Evolutionary conservation across 2,888 invertebrate species (phyloP).

Genomic region (Belgica antarctica): DNA sequence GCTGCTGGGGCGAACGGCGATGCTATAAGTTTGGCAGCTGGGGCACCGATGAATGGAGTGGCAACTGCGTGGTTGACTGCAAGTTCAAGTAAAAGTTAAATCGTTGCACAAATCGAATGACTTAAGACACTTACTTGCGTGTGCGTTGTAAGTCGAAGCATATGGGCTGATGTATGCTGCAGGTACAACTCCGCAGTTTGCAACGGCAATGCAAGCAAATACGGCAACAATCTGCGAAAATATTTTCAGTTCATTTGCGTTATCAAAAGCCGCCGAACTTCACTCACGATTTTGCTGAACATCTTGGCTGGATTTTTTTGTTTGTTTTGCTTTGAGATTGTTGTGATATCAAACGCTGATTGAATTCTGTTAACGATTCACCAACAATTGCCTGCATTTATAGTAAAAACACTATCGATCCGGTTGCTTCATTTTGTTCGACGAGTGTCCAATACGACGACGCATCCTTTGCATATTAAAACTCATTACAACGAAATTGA

Average conservation of each 20-base stretch:
- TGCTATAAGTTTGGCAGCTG: conserved; percentile 25
- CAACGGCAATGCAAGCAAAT: conserved; percentile 2
- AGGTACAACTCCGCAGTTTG: conserved; percentile 24
- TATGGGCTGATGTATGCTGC: conserved; percentile 22
- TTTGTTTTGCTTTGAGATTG: not conserved
- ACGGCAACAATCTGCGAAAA: conserved; percentile 19
- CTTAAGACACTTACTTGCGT: not conserved
- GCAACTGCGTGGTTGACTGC: conserved; percentile 39
- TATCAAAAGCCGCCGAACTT: not conserved
- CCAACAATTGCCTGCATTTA: not conserved
- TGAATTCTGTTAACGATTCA: conserved; percentile 6
- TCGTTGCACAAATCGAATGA: not conserved
- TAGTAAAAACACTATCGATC: not conserved
- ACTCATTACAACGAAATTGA: conserved; percentile 12
- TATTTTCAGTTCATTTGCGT: not conserved
- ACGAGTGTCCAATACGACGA: not conserved
- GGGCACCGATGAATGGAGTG: conserved; percentile 29
- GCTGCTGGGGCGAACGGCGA: not conserved
- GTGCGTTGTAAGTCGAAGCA: conserved; percentile 33
- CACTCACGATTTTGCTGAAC: not conserved
- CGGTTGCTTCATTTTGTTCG: not conserved
- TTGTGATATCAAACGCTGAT: not conserved
- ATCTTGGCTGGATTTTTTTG: not conserved
- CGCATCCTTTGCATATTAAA: conserved; percentile 8
- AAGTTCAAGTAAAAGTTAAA: not conserved